phyloP scores from a whole-genome alignment of 2,888 invertebrate species.

The Drosophila dives region DNA sequence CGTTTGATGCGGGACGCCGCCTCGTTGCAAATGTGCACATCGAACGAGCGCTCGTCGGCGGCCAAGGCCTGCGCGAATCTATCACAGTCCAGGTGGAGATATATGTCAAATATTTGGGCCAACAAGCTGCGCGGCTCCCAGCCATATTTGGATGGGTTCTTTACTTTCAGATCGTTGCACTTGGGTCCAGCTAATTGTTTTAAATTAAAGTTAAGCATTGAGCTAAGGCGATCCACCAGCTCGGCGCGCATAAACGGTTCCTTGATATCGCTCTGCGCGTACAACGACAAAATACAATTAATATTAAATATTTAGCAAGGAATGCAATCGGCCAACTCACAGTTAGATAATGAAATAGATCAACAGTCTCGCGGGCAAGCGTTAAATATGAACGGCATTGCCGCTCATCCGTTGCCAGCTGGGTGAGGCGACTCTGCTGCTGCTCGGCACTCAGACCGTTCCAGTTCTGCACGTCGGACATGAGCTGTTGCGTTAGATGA shows the following conservation, averaged over 20 bases:
- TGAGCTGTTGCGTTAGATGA: conserved; percentile 91
- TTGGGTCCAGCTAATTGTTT: conserved; percentile 98
- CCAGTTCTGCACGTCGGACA: conserved; percentile 90
- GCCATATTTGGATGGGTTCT: conserved; percentile 96
- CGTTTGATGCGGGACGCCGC: conserved; percentile 93
- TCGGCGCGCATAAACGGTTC: conserved; percentile 97
- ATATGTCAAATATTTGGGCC: conserved; percentile 97
- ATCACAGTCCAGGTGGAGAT: conserved; percentile 97
- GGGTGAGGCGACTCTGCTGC: conserved; percentile 91
- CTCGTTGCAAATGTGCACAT: conserved; percentile 95
- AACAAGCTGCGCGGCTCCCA: conserved; percentile 98
- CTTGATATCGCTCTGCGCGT: conserved; percentile 89
- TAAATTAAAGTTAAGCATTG: conserved; percentile 99
- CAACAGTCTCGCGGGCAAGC: conserved; percentile 96
- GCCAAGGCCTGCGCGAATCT: conserved; percentile 96
- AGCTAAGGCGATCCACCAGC: conserved; percentile 96
- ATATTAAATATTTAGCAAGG: not conserved
- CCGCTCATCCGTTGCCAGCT: conserved; percentile 92
- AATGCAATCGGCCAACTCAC: conserved; percentile 76
- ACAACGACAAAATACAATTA: not conserved
- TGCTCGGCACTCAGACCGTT: conserved; percentile 88
- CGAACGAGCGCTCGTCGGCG: conserved; percentile 98
- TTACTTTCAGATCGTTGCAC: conserved; percentile 96
- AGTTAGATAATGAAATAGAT: conserved; percentile 98
- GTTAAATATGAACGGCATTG: conserved; percentile 96